Percentiles rank a stretch among this genome's conserved stretches.
These are phyloP conservation scores for Mimumesa dahlbomi DNA, from an alignment of 2,888 invertebrate genomes.

Conservation along the genomic window DNA sequence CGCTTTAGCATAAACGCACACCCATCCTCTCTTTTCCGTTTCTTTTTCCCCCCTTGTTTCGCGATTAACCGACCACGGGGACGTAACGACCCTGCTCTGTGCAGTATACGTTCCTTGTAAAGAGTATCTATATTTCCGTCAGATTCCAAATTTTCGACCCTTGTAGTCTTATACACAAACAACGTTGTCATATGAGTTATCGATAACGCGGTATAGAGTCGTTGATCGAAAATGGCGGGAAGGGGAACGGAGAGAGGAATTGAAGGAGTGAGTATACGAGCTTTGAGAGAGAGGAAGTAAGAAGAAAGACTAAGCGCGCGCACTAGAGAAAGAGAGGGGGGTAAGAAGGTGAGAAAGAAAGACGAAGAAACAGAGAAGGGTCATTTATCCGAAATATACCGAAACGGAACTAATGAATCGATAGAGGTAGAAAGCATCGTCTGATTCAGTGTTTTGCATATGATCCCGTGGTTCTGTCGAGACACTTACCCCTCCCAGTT, in stretches of 20 bases:
- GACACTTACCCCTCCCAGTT: slow-evolving; percentile 86
- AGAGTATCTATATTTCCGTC: too few species aligned
- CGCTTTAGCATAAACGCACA: not conserved
- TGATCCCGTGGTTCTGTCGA: slow-evolving; percentile 1
- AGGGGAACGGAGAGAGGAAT: slow-evolving; percentile 5
- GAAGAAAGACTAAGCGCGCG: too few species aligned
- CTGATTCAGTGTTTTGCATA: too few species aligned
- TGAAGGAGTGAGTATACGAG: not conserved
- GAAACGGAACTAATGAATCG: slow-evolving; percentile 29
- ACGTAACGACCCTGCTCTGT: too few species aligned
- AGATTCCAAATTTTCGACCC: too few species aligned
- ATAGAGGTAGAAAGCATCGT: slow-evolving; percentile 12
- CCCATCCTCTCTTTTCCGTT: too few species aligned
- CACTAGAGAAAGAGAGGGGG: not conserved
- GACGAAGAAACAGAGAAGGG: slow-evolving; percentile 1
- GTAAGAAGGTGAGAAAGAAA: slow-evolving; percentile 8
- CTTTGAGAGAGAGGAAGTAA: too few species aligned
- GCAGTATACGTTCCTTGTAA: too few species aligned
- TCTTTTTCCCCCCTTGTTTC: too few species aligned
- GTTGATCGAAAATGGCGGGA: slow-evolving; percentile 43
- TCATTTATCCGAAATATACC: slow-evolving; percentile 19
- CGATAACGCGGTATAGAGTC: slow-evolving; percentile 17
- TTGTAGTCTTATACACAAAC: too few species aligned
- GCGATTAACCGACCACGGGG: too few species aligned
- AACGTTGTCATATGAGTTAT: too few species aligned